phyloP scores from a whole-genome alignment of 2,888 invertebrate species.

The Megalurothrips usitatus region DNA sequence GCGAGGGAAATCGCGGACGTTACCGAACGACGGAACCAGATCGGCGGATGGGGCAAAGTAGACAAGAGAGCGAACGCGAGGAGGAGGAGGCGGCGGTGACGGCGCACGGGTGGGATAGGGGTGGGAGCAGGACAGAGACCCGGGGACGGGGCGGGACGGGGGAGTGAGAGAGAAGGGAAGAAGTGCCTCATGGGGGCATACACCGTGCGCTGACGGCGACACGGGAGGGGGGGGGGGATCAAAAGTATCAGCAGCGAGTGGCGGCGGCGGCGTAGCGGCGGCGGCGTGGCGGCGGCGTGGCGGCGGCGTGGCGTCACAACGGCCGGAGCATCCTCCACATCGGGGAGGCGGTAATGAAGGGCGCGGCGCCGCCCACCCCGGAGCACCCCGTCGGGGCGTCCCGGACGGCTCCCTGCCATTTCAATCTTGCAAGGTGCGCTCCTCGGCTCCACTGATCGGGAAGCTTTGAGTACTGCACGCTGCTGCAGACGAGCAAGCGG shows the following conservation, averaged over 20 bases:
- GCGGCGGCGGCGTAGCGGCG: background rate
- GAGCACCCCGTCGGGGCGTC: too few species aligned
- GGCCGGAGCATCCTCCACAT: too few species aligned
- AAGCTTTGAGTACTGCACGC: too few species aligned
- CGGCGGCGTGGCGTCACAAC: background rate
- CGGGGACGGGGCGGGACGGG: background rate
- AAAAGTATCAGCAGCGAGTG: constrained; percentile 5
- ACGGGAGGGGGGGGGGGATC: background rate
- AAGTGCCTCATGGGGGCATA: too few species aligned
- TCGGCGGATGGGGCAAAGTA: background rate
- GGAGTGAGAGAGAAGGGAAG: background rate
- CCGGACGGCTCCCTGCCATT: too few species aligned
- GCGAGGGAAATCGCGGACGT: background rate
- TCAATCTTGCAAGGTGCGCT: too few species aligned
- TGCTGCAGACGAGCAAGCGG: too few species aligned
- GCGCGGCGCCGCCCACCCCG: too few species aligned
- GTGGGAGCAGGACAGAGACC: too few species aligned
- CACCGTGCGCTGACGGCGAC: too few species aligned
- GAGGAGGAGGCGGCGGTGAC: background rate
- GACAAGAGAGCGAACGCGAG: background rate
- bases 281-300: background rate
- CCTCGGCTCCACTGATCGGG: too few species aligned
- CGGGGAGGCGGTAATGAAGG: too few species aligned
- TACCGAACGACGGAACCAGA: background rate
- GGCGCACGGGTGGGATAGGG: background rate